Evolutionary conservation across 2,888 invertebrate species (phyloP).

Genomic region (Apodemia mormo): DNA sequence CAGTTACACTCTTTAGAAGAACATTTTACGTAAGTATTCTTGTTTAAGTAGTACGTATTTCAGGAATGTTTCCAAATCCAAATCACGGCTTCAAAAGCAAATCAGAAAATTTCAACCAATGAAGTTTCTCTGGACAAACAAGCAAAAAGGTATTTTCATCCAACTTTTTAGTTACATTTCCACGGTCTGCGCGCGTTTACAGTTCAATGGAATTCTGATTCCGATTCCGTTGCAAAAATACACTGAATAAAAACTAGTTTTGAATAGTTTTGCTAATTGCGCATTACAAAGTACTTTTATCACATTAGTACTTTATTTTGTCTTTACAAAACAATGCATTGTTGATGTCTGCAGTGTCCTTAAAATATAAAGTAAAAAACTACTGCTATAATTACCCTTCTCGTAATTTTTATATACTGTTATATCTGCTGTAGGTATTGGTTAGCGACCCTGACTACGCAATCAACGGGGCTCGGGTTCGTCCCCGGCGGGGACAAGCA

Average conservation of each 20-base stretch:
- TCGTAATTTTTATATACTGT: too few species aligned
- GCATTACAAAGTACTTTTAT: conserved; percentile 25
- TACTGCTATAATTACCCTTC: too few species aligned
- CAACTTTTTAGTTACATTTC: conserved; percentile 65
- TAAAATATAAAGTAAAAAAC: too few species aligned
- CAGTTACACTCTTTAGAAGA: conserved; percentile 34
- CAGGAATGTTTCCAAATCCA: conserved; percentile 41
- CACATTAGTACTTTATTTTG: background rate
- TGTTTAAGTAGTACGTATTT: conserved; percentile 35
- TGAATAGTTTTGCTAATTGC: conserved; percentile 44
- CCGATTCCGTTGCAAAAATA: conserved; percentile 57
- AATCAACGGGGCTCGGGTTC: too few species aligned
- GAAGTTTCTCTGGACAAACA: conserved; percentile 50
- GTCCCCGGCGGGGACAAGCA: too few species aligned
- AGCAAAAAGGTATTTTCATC: conserved; percentile 59
- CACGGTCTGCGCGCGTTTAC: conserved; percentile 54
- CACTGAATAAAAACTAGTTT: conserved; percentile 52
- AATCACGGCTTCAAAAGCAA: conserved; percentile 49
- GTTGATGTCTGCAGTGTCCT: too few species aligned
- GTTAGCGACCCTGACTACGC: too few species aligned
- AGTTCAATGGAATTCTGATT: conserved; percentile 65
- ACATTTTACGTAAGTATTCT: conserved; percentile 33
- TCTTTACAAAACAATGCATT: too few species aligned
- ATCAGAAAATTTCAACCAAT: conserved; percentile 51
- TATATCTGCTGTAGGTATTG: too few species aligned